Conservation (phyloP, 2,113 vertebrate species). For the crab-eating macaque (Macaca fascicularis) region DNA sequence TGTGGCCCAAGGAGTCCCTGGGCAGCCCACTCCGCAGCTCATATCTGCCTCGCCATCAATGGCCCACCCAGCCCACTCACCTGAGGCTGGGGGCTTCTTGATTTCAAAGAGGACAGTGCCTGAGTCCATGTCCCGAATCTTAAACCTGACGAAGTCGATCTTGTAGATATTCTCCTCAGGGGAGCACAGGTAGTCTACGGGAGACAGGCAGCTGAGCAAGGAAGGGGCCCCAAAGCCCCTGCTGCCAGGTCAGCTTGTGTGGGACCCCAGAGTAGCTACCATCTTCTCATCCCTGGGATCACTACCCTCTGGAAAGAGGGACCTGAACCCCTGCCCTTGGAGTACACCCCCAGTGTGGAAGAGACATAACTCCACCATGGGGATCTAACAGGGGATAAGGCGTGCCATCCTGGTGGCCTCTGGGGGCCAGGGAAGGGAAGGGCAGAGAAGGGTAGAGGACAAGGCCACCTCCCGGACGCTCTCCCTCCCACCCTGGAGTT, state of each 20-base stretch:
- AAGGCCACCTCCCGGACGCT: neutral
- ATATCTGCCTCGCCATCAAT: neutral
- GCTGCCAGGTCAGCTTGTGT: neutral
- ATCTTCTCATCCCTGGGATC: neutral
- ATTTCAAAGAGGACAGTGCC: conserved; percentile 98
- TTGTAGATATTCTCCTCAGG: conserved; percentile 97
- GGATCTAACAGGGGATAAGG: neutral
- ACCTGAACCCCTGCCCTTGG: neutral
- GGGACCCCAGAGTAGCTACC: neutral
- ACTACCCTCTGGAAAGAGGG: neutral
- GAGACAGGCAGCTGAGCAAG: conserved; percentile 51
- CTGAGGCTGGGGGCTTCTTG: conserved; percentile 93
- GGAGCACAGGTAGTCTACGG: conserved; percentile 95
- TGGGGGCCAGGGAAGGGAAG: neutral
- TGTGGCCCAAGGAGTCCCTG: neutral
- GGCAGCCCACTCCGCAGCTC: neutral
- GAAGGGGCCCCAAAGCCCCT: neutral
- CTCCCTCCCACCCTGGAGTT: neutral
- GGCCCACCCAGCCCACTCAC: conserved; percentile 80
- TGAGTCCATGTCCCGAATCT: conserved; percentile 99
- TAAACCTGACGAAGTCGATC: conserved; percentile 98
- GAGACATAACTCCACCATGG: neutral
- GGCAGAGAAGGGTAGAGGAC: neutral
- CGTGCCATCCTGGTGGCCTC: neutral
- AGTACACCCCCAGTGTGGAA: neutral